Evolutionary conservation across 2,888 invertebrate genomes (phyloP).

Genomic region (Buathra laborator): DNA sequence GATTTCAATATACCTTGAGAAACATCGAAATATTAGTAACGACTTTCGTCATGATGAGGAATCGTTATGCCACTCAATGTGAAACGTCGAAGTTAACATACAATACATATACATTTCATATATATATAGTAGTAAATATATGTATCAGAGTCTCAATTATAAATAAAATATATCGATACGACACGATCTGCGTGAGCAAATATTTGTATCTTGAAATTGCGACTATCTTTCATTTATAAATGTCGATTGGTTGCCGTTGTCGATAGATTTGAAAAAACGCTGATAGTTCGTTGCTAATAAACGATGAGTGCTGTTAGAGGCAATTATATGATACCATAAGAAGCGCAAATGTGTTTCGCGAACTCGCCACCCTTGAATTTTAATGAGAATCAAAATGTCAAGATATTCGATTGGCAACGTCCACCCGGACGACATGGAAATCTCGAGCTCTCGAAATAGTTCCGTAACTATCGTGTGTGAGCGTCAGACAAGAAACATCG

Average conservation of each 20-base stretch:
- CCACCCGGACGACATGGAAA: constrained; percentile 13
- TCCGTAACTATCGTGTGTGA: not conserved
- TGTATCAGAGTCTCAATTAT: no score
- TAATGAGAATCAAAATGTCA: constrained; percentile 64
- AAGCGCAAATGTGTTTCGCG: constrained; percentile 27
- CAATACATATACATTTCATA: not conserved
- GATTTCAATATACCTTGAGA: constrained; percentile 36
- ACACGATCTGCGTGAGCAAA: not conserved
- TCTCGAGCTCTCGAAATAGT: not conserved
- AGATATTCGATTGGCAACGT: not conserved
- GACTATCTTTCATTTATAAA: constrained; percentile 4
- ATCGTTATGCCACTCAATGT: constrained; percentile 33
- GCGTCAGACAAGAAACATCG: not conserved
- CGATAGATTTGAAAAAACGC: constrained; percentile 8
- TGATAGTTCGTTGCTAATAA: not conserved
- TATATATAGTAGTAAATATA: no score
- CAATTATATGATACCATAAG: no score
- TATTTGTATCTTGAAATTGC: not conserved
- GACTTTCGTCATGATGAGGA: constrained; percentile 46
- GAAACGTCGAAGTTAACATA: constrained; percentile 16
- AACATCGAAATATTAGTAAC: constrained; percentile 31
- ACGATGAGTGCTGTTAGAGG: constrained; percentile 21
- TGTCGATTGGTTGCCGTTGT: not conserved
- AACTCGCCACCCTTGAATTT: constrained; percentile 62
- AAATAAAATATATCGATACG: not conserved